Evolutionary conservation across 2,888 invertebrate species (phyloP), one percentile per base, ranked within the genome.

Genomic region (Hemithea aestivaria): DNA sequence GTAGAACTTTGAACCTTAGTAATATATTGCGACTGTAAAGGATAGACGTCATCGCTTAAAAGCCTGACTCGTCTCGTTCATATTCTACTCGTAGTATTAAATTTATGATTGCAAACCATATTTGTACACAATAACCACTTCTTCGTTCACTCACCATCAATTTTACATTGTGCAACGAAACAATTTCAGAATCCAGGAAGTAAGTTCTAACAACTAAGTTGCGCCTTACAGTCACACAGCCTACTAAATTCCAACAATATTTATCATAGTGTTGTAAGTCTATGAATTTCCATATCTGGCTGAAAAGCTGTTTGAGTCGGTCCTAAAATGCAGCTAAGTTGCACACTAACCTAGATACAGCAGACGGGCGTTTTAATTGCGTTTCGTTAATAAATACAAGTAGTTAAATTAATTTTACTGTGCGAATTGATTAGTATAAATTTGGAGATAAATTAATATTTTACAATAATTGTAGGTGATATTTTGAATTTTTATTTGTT

Each of bases 211-310:
- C 3, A 4, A 5, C 16, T 16, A 16, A 31, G 28, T 33, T 32
- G 28, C 27, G 22, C 40, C 20, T 27, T 29, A 21, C 28, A 24
- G 21, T 27, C 10, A 24, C 25, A 23, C 31, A 10, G 16, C 22
- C 3, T 5, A 28, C 11, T 46, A 45, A 52, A 48, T 42, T 40
- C 25, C 35, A 34, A 29, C 37, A 43, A 41, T 56, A 59, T 55
- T 58, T 25, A 27, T 33, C 30, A 29, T 10, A 56, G 48, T 61
- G 57, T 59, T 53, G 65, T 50, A 52, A 52, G 41, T 36, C 20
- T 32, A 40, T 49, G 53, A 40, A 63, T 63, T 63, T 58, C 55
- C 64, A 66, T 66, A 65, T 58, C 35, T 49, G 54, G 48, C 56
- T 37, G 52, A 63, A 58, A 56, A 51, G 58, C 20, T 4, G 55